phyloP scores from a whole-genome alignment of 2,797 vertebrate genomes.

The Cryptoblepharus egeriae region DNA sequence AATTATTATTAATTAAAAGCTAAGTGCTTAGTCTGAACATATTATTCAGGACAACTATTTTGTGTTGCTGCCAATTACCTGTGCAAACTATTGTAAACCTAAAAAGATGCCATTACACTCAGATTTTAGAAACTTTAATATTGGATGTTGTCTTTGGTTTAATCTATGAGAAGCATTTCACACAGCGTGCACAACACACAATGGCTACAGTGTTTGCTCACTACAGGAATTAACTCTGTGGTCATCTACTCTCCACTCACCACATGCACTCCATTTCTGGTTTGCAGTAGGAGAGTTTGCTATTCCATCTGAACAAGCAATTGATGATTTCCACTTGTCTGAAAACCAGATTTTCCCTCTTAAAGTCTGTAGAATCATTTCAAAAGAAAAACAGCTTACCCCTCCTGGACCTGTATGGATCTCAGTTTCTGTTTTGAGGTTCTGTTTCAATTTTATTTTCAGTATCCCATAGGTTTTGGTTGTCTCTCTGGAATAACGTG shows the following conservation, averaged over 20 bases:
- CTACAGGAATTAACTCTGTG: too few species aligned
- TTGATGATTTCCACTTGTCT: background rate
- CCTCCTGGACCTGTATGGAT: constrained; percentile 90
- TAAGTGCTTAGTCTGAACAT: too few species aligned
- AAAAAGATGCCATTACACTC: background rate
- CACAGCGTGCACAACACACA: too few species aligned
- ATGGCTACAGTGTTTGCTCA: too few species aligned
- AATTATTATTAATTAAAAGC: too few species aligned
- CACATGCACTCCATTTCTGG: too few species aligned
- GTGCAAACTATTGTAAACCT: background rate
- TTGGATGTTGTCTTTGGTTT: background rate
- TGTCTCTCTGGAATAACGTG: constrained; percentile 92
- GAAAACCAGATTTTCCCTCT: background rate
- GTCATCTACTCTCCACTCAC: too few species aligned
- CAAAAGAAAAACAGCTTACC: constrained; percentile 76
- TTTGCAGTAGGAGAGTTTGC: background rate
- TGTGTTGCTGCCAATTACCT: background rate
- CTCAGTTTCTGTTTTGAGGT: constrained; percentile 89
- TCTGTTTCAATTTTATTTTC: constrained; percentile 89
- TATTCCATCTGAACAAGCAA: background rate
- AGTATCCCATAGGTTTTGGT: too few species aligned
- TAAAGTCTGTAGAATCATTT: background rate
- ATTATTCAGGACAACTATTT: background rate
- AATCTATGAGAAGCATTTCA: background rate
- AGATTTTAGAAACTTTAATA: background rate